Evolutionary conservation across 2,113 vertebrate species (phyloP), one percentile per base, ranked within the genome.

Genomic region (Dasyornis broadbenti): DNA sequence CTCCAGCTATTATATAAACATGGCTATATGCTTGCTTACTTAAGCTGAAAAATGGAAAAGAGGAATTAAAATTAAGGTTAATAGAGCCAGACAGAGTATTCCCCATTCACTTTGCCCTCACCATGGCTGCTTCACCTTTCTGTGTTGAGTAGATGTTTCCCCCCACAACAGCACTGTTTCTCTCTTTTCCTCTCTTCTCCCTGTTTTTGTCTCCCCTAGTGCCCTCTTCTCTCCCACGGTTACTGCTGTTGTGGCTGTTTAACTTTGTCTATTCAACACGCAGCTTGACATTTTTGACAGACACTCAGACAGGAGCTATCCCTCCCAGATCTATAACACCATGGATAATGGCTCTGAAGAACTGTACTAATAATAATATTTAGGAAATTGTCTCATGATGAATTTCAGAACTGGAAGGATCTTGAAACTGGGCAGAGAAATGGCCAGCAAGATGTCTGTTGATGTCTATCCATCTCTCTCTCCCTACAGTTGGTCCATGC

Each of bases 1-100:
- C 88, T 61, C 94, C 85, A 78, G 56, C 92, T 83, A 95, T 94
- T 96, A 93, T 37, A 92, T 68, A 96, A 96, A 97, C 85, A 95
- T 71, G 60, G 69, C 90, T 94, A 89, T 64, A 91, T 56, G 90
- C 85, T 96, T 96, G 90, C 92, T 96, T 96, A 90, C 86, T 95
- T 97, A 92, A 86, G 76, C 90, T 90, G 85, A 89, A 96, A 96
- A 93, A 95, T 92, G 81, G 87, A 82, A 95, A 91, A 95, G 71
- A 81, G 44, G 87, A 94, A 86, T 77, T 94, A 90, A 94, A 97
- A 96, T 96, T 73, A 96, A 68, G 85, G 90, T 93, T 96, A 94
- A 97, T 88, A 95, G 88, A 92, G 79, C 68, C 3, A 17, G 84
- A 87, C 54, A 27, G 79, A 94, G 54, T 81, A 93, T 80, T 90